Conservation (phyloP, 2,888 invertebrate species). For the Theodoxus fluviatilis region DNA sequence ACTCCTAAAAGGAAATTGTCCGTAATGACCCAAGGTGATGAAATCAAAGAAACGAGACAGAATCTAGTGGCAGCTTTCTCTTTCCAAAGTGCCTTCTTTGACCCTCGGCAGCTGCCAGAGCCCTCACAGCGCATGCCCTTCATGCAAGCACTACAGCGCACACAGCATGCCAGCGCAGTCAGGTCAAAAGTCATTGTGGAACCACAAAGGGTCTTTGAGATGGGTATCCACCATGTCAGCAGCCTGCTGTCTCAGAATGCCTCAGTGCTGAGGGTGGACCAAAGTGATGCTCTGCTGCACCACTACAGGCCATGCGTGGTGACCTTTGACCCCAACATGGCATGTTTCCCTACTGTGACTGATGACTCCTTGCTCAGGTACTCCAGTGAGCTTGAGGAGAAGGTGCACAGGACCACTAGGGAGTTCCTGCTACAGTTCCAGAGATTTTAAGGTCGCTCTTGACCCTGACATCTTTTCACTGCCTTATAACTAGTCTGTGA, state of each 20-base stretch:
- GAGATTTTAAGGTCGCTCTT: too few species aligned
- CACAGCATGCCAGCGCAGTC: slow-evolving; percentile 35
- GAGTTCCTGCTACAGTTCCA: too few species aligned
- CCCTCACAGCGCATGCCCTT: slow-evolving; percentile 39
- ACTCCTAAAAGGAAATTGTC: too few species aligned
- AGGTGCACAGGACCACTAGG: too few species aligned
- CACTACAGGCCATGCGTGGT: slow-evolving; percentile 48
- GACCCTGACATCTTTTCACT: too few species aligned
- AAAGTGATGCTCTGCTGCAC: slow-evolving; percentile 42
- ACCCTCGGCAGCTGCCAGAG: slow-evolving; percentile 39
- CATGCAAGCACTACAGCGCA: slow-evolving; percentile 45
- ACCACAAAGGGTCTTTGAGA: slow-evolving; percentile 45
- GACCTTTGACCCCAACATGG: slow-evolving; percentile 42
- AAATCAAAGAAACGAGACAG: too few species aligned
- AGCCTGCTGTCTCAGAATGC: slow-evolving; percentile 32
- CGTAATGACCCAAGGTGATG: too few species aligned
- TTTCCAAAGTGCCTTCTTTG: slow-evolving; percentile 54
- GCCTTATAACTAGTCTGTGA: too few species aligned
- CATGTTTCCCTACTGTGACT: slow-evolving; percentile 36
- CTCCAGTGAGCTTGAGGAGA: too few species aligned
- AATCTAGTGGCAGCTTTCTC: slow-evolving; percentile 40
- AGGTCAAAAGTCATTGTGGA: slow-evolving; percentile 49
- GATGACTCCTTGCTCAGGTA: slow-evolving; percentile 43
- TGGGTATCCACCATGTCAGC: slow-evolving; percentile 58
- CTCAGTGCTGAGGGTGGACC: slow-evolving; percentile 33